phyloP scores from a whole-genome alignment of 2,113 vertebrate genomes.

The Lamprotornis superbus region DNA sequence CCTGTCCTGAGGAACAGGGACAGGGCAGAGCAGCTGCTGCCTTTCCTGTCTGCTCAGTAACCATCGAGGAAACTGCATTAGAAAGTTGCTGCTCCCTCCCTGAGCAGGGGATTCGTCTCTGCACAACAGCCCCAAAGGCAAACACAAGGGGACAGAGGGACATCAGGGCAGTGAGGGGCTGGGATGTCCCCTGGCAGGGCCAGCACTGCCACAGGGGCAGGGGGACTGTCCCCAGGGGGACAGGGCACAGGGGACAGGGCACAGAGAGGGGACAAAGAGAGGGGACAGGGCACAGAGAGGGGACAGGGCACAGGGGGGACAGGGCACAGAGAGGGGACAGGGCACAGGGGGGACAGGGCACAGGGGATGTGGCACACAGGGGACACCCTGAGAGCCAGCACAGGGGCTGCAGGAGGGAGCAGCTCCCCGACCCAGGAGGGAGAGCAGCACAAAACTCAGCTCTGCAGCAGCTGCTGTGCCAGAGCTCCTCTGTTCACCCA shows the following conservation, averaged over 20 bases:
- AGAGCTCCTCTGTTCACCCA: fast-evolving
- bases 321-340: too few species aligned
- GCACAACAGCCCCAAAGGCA: fast-evolving
- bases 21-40: not conserved
- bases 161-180: fast-evolving
- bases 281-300: too few species aligned
- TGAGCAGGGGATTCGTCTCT: fast-evolving
- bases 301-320: too few species aligned
- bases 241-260: too few species aligned
- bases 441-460: not conserved
- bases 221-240: too few species aligned
- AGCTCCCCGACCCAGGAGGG: not conserved
- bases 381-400: fast-evolving
- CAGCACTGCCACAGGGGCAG: fast-evolving
- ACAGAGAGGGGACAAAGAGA: too few species aligned
- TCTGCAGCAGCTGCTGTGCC: not conserved
- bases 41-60: not conserved
- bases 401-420: not conserved
- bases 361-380: too few species aligned
- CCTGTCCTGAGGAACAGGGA: conserved; percentile 11
- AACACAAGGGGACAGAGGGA: fast-evolving
- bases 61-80: fast-evolving
- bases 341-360: too few species aligned
- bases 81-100: fast-evolving
- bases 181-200: fast-evolving